Base-by-base conservation (phyloP, 2,888 invertebrate species). In the Cryptocephalus primarius region DNA sequence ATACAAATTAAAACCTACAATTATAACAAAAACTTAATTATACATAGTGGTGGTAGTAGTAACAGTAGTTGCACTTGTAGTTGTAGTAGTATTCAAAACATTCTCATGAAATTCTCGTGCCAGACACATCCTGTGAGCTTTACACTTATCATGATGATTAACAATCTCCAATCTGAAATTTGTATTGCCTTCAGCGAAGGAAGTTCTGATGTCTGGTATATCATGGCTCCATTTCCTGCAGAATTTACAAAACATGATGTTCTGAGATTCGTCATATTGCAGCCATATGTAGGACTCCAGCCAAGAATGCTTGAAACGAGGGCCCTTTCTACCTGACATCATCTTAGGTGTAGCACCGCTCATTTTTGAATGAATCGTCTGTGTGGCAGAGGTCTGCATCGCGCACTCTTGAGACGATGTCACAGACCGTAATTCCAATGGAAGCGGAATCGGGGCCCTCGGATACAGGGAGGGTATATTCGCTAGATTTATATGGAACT, bases 61-160 rank as follows among this genome's bases (percentile, higher is more conserved):
- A 22, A 22, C 22, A 22, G 22, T 22, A 22, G 22, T 22, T 22
- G 22, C 22, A n/a, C 36, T 12, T 36, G 36, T 36, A 11, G 4
- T 34, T 34, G 34, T 36, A 11, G 36, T 36, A 11, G 36, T 12
- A 36, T 36, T 36, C 4, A 34, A 31, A 32, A 39, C 38, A 14
- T 60, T 58, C 9, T 56, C 56, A 50, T 70, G 67, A 42, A 66
- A 64, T 56, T 77, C 76, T 60, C 72, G 74, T 32, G 70, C 70
- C 45, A 75, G 69, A 64, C 85, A 85, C 59, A 83, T 68, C 56
- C 80, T 77, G 65, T 85, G 85, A 33, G 84, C 84, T 67, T 85
- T 86, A 65, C 83, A 84, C 64, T 82, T 85, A 65, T 85, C 82
- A 62, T 85, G 85, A 67, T 85, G 85, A 65, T 85, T 85, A 41